These are phyloP conservation scores for Oscheius sp. DNA, from an alignment of 2,888 invertebrate genomes.

Conservation along the genomic window DNA sequence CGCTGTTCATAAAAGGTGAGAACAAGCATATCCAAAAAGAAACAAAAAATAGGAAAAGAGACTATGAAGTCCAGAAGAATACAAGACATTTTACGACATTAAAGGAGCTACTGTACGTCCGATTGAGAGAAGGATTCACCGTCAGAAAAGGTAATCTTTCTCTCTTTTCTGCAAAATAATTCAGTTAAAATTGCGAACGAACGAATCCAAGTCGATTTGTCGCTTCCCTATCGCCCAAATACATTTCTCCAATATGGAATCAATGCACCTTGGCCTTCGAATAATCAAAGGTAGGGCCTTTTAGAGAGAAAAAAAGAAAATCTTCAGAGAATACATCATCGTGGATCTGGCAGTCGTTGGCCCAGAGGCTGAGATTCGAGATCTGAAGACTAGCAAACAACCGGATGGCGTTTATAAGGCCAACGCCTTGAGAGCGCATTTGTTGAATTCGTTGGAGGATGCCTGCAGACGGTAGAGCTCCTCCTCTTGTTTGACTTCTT, in stretches of 20 bases:
- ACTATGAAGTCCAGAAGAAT: constrained; percentile 5
- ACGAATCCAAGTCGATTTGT: constrained; percentile 76
- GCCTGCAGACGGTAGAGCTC: constrained; percentile 15
- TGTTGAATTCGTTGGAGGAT: constrained; percentile 32
- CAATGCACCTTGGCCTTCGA: constrained; percentile 71
- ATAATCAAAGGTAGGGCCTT: neutral
- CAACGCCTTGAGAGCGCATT: constrained; percentile 34
- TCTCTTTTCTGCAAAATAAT: neutral
- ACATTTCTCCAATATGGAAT: constrained; percentile 79
- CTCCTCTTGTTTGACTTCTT: neutral
- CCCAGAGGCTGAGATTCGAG: constrained; percentile 80
- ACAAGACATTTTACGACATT: constrained; percentile 69
- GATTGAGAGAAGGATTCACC: constrained; percentile 82
- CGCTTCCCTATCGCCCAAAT: constrained; percentile 80
- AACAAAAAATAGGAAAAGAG: constrained; percentile 1
- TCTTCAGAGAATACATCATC: constrained; percentile 35
- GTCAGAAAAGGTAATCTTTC: constrained; percentile 73
- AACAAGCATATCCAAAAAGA: neutral
- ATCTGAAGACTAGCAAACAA: constrained; percentile 72
- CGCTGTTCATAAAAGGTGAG: constrained; percentile 49
- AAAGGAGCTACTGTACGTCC: constrained; percentile 78
- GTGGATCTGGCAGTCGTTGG: constrained; percentile 57
- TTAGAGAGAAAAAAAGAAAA: neutral
- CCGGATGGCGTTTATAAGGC: constrained; percentile 3
- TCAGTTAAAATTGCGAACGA: constrained; percentile 70